A percentile compares a stretch with the other conserved stretches of the same genome.
phyloP scores from a whole-genome alignment of 2,113 vertebrate species.

The Scomber colias region DNA sequence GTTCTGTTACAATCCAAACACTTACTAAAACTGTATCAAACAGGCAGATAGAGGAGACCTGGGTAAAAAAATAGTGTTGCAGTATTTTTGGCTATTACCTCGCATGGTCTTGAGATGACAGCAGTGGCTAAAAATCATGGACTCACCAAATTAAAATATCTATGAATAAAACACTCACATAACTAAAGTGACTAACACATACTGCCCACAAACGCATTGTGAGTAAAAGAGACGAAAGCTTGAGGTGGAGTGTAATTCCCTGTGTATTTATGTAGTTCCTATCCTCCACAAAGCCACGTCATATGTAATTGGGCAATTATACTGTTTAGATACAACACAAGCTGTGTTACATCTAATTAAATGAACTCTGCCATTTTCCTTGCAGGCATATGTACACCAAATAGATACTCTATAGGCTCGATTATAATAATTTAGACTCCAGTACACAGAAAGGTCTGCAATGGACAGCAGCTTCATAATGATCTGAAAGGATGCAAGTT shows the following conservation, averaged over 20 bases:
- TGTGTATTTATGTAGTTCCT: slow-evolving; percentile 48
- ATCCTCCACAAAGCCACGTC: slow-evolving; percentile 34
- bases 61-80: slow-evolving; percentile 38
- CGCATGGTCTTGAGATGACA: slow-evolving; percentile 29
- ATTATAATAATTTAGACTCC: slow-evolving; percentile 25
- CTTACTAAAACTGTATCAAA: slow-evolving; percentile 75
- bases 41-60: slow-evolving; percentile 37
- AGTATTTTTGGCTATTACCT: slow-evolving; percentile 50
- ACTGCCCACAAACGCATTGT: background rate
- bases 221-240: slow-evolving; percentile 24
- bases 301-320: slow-evolving; percentile 51
- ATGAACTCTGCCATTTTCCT: slow-evolving; percentile 28
- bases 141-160: no score
- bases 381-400: slow-evolving; percentile 4
- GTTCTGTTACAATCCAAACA: slow-evolving; percentile 82
- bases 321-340: slow-evolving; percentile 47
- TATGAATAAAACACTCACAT: background rate
- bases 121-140: background rate
- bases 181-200: background rate
- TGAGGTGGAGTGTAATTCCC: slow-evolving; percentile 1
- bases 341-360: slow-evolving; percentile 36
- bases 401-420: slow-evolving; percentile 9
- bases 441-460: background rate
- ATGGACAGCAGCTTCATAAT: background rate
- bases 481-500: slow-evolving; percentile 1